Evolutionary conservation across 2,113 vertebrate genomes (phyloP).

Genomic region (Myotis lucifugus): DNA sequence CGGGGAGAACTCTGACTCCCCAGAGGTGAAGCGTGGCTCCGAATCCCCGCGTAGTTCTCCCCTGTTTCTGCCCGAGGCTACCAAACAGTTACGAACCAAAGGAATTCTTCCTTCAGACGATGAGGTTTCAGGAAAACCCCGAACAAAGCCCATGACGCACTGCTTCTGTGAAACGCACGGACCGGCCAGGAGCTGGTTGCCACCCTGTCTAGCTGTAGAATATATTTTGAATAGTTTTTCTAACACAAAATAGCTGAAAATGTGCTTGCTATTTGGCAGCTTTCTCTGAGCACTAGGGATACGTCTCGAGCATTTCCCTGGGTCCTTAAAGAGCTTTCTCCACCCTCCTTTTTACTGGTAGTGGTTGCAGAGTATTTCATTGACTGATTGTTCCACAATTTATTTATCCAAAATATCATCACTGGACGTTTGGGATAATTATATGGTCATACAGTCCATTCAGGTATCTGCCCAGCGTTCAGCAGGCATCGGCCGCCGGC

Average conservation of each 20-base stretch:
- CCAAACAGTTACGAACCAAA: background rate
- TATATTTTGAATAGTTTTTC: background rate
- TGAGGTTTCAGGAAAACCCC: background rate
- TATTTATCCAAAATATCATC: background rate
- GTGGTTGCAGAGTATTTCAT: background rate
- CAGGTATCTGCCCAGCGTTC: background rate
- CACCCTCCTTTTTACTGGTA: background rate
- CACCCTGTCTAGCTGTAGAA: background rate
- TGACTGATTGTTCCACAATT: background rate
- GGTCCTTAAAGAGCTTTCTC: background rate
- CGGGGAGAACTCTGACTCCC: accelerated
- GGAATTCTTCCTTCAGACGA: background rate
- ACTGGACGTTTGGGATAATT: background rate
- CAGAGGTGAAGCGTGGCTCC: background rate
- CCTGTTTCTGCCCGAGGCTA: background rate
- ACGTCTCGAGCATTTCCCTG: background rate
- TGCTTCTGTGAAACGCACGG: background rate
- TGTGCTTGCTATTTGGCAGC: background rate
- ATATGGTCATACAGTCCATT: background rate
- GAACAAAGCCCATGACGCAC: background rate
- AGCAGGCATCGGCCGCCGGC: background rate
- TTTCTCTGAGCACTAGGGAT: background rate
- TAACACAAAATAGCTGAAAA: background rate
- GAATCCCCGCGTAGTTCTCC: accelerated
- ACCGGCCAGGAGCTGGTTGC: background rate